phyloP scores from a whole-genome alignment of 2,113 vertebrate species.

The Hippopotamus amphibius region DNA sequence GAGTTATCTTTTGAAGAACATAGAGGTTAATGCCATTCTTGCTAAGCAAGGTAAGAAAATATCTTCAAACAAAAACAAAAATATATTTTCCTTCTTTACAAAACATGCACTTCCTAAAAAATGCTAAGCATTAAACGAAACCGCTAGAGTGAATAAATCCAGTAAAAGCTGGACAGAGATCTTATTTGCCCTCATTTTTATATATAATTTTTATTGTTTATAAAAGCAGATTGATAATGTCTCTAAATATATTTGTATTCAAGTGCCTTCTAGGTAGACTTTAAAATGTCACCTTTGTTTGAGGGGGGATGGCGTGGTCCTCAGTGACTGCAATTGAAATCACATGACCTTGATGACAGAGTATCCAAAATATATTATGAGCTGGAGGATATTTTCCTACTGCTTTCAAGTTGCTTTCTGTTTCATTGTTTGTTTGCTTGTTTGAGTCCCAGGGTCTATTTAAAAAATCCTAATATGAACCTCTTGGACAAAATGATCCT shows the following conservation, averaged over 20 bases:
- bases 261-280: not conserved
- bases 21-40: not conserved
- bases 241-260: constrained; percentile 1
- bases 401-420: not conserved
- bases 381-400: not conserved
- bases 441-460: not conserved
- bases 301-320: not conserved
- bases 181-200: constrained; percentile 26
- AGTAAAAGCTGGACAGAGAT: not conserved
- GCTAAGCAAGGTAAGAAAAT: constrained; percentile 34
- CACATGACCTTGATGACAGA: not conserved
- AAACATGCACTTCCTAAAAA: constrained; percentile 22
- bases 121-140: constrained; percentile 47
- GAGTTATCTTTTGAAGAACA: constrained; percentile 19
- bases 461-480: not conserved
- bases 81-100: not conserved
- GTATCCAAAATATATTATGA: not conserved
- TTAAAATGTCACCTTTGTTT: not conserved
- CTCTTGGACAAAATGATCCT: not conserved
- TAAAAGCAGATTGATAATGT: not conserved
- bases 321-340: not conserved
- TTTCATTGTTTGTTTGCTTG: not conserved
- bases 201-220: not conserved
- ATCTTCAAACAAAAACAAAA: constrained; percentile 28
- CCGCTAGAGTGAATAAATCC: not conserved